Evolutionary conservation across 37 sponge, comb jelly and placozoan genomes (phyloP), one percentile per base, ranked within the genome.

Genomic region (Corticium candelabrum): DNA sequence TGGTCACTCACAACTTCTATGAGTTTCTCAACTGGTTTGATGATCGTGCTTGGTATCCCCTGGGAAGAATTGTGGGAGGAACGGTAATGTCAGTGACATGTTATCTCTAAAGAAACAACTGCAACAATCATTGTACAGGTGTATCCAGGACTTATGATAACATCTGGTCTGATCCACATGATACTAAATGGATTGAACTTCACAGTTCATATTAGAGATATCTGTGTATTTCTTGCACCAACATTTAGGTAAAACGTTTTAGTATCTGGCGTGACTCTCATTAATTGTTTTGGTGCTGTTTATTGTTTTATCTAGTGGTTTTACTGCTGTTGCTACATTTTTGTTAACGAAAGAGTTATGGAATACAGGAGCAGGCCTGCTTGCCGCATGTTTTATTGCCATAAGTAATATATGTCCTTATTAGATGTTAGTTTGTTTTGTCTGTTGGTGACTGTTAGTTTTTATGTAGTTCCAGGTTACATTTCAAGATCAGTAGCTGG

Each of bases 401-500:
- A 99, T 99, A 40, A 94, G 90, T 85, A 69, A 70, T 70, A 4
- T 35, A 70, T 15, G 5, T 4, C 21, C 4, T 15, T 70, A 32
- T 5, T 70, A 70, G 73, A 15, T 70, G 33, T 70, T 70, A 32
- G 4, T 4, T 5, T 70, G 5, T 70, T 70, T 4, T 70, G 73
- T 43, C 11, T 43, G 56, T 43, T 4, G 5, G 56, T 11, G 56
- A 15, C 11, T 43, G 56, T 43, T 4, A 15, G 56, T 43, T 4
- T 43, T 4, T 70, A 15, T 70, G 73, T 78, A 90, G 88, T 85
- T 36, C 89, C 88, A 37, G 93, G 99, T 34, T 99, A 99, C 88
- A 99, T 92, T 41, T 99, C 99, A n/a, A 84, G 99, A 68, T 99
- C 99, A 37, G 99, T 99, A 32, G 99, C 99, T 71, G 99, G 99